Percentiles rank a stretch among this genome's conserved stretches.
Evolutionary conservation across 1,140 invertebrate species (phyloP).

Genomic region (Lethrus apterus): DNA sequence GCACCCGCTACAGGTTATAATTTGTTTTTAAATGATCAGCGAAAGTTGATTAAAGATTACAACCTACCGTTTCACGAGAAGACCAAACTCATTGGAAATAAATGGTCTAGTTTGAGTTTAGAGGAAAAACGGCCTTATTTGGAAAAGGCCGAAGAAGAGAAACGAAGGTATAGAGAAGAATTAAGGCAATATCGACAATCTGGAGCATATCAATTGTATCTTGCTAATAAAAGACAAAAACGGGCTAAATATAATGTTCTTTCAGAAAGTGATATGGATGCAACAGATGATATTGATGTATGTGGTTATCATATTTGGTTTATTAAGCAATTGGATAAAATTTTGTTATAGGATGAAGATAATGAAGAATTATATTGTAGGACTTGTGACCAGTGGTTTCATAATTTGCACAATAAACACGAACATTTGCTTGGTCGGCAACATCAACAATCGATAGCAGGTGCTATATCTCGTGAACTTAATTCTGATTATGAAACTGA

Average conservation of each 20-base stretch:
- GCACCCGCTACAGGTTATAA: slow-evolving; percentile 53
- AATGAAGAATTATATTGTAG: slow-evolving; percentile 51
- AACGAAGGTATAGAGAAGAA: slow-evolving; percentile 50
- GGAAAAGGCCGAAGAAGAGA: slow-evolving; percentile 48
- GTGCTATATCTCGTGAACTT: slow-evolving; percentile 36
- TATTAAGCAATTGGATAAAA: not conserved
- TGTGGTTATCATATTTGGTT: not conserved
- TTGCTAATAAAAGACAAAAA: slow-evolving; percentile 48
- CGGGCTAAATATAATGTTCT: slow-evolving; percentile 43
- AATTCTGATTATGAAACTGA: slow-evolving; percentile 19
- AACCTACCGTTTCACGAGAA: slow-evolving; percentile 46
- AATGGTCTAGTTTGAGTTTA: slow-evolving; percentile 48
- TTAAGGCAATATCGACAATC: slow-evolving; percentile 50
- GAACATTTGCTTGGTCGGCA: slow-evolving; percentile 51
- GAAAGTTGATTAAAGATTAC: slow-evolving; percentile 47
- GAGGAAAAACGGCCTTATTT: slow-evolving; percentile 51
- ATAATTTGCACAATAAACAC: slow-evolving; percentile 50
- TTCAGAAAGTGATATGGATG: slow-evolving; percentile 48
- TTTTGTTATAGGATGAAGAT: slow-evolving; percentile 43
- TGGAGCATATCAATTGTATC: slow-evolving; percentile 48
- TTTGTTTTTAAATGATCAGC: slow-evolving; percentile 49
- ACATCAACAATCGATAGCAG: slow-evolving; percentile 45
- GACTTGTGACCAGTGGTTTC: slow-evolving; percentile 52
- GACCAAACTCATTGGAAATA: slow-evolving; percentile 50
- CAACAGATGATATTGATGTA: slow-evolving; percentile 48